Evolutionary conservation across 2,797 vertebrate genomes (phyloP).

Genomic region (Linurgus olivaceus): DNA sequence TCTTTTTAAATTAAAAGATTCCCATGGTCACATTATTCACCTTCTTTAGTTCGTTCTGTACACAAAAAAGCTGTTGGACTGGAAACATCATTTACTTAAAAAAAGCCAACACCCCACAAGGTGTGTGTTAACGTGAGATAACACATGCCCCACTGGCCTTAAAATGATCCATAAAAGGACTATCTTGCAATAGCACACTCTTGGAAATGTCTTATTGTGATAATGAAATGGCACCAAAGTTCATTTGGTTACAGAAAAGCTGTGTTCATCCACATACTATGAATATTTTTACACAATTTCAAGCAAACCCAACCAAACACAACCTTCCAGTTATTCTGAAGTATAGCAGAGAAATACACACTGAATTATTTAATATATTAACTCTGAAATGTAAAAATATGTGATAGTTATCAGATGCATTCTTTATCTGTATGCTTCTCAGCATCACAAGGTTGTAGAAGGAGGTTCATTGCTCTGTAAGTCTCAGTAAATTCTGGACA

Average conservation of each 20-base stretch:
- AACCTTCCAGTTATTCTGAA: not conserved
- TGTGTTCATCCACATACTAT: not conserved
- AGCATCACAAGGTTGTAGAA: not conserved
- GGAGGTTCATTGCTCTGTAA: not conserved
- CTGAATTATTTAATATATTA: not conserved
- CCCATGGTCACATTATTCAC: slow-evolving; percentile 6
- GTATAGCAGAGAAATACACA: not conserved
- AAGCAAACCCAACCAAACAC: not conserved
- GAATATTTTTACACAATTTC: not conserved
- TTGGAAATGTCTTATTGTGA: not conserved
- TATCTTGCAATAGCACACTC: slow-evolving; percentile 3
- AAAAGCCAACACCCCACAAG: not conserved
- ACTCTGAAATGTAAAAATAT: not conserved
- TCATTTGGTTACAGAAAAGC: slow-evolving; percentile 3
- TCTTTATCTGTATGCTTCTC: not conserved
- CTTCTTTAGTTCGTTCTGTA: slow-evolving; percentile 1
- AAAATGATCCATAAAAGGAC: slow-evolving; percentile 24
- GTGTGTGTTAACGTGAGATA: slow-evolving; percentile 49
- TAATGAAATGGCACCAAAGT: slow-evolving; percentile 38
- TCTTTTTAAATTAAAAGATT: slow-evolving; percentile 51
- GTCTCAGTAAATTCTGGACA: not conserved
- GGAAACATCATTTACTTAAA: slow-evolving; percentile 44
- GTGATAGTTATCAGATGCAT: not conserved
- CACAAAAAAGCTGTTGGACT: slow-evolving; percentile 25
- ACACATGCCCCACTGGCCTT: not conserved